phyloP scores from a whole-genome alignment of 2,797 vertebrate genomes.

The Selene dorsalis region DNA sequence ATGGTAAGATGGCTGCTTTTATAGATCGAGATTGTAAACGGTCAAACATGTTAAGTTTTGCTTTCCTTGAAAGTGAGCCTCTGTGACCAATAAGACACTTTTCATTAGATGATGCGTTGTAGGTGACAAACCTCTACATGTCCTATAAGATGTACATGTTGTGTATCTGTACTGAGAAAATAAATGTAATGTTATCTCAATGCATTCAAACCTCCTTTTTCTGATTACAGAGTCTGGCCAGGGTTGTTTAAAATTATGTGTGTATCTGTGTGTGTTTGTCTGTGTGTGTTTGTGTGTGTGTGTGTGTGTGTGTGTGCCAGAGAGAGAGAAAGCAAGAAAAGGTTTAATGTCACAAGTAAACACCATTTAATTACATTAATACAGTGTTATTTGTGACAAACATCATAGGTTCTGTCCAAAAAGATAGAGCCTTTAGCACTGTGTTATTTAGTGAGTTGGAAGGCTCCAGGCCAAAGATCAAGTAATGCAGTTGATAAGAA shows the following conservation, averaged over 20 bases:
- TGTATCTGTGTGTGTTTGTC: neutral
- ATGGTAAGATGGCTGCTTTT: conserved; percentile 31
- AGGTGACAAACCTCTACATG: conserved; percentile 54
- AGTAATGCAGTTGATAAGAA: conserved; percentile 5
- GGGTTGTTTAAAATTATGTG: neutral
- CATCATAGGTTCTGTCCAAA: conserved; percentile 2
- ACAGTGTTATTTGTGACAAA: conserved; percentile 22
- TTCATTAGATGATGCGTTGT: conserved; percentile 52
- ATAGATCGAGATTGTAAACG: conserved; percentile 34
- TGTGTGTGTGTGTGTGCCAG: neutral
- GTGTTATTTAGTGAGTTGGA: conserved; percentile 22
- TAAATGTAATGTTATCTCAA: conserved; percentile 78
- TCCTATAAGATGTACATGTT: conserved; percentile 69
- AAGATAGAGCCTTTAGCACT: conserved; percentile 1
- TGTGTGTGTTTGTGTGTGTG: neutral
- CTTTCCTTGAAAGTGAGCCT: conserved; percentile 38
- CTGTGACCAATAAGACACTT: conserved; percentile 35
- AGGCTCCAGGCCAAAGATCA: neutral
- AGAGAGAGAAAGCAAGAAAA: no score
- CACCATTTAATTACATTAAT: neutral
- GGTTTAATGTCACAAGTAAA: neutral
- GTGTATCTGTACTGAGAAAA: conserved; percentile 79
- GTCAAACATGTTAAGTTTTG: conserved; percentile 32
- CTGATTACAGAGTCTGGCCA: conserved; percentile 1
- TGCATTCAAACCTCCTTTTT: conserved; percentile 38